Base-by-base conservation (phyloP, 2,888 invertebrate genomes). In the Quadriops clusia region DNA sequence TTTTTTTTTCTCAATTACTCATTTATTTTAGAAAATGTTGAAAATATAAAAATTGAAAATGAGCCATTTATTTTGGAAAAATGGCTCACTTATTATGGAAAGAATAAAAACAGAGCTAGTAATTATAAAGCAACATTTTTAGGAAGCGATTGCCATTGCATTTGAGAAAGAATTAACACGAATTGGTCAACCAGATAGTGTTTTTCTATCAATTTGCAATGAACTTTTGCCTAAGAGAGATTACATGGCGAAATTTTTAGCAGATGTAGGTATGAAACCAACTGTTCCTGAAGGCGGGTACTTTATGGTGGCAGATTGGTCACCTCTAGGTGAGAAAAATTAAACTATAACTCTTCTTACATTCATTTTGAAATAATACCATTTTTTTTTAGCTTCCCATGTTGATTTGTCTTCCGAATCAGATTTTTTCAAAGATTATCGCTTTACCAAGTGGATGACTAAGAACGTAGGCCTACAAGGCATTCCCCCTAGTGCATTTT, bases 231-330 rank as follows among this genome's bases (percentile, higher is more conserved):
- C 72, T 1, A 93, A 94, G 57, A 63, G 91, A 17, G 83, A 93
- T 56, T 77, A 65, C 46, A 76, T 91, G 64, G 75, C 74, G 0
- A 74, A 77, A 46, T 72, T 84, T 37, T 63, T 90, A 13, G 56
- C 49, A 3, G 80, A 86, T 7, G 77, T 78, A 31, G 93, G 91
- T 1, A 85, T 97, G 77, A 74, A 72, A 20, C 91, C 95, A 0
- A 86, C 86, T 0, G 64, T 94, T 32, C 98, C 98, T 0, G 90
- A 97, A 45, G 94, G 91, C 3, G 97, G 98, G 0, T 99, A 95
- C 62, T 99, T 98, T 54, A 82, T 99, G 70, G 58, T 98, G 29
- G 94, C 94, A 2, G 90, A 98, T 61, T 93, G 87, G 79, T 74
- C 80, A 6, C 64, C 74, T 4, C 60, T 90, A 39, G 73, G 80